These are phyloP conservation scores for Peromyscus polionotus DNA, from an alignment of 2,113 vertebrate genomes.

Conservation along the genomic window DNA sequence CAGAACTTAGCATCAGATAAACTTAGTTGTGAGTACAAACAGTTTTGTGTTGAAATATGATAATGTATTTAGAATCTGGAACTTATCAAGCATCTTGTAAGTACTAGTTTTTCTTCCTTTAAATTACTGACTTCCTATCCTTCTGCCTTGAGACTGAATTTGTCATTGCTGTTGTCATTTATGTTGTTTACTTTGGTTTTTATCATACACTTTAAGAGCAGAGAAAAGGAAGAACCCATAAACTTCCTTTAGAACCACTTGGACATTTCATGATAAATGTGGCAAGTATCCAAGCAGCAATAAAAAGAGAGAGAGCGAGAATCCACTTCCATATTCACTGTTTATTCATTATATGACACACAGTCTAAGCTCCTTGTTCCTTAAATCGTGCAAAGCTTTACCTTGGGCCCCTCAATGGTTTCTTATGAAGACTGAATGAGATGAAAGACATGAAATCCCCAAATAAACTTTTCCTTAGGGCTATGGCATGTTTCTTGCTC, in stretches of 20 bases:
- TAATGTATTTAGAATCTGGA: neutral
- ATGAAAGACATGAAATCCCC: neutral
- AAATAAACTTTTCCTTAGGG: conserved; percentile 19
- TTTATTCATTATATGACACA: conserved; percentile 12
- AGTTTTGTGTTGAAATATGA: conserved; percentile 43
- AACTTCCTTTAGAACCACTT: conserved; percentile 15
- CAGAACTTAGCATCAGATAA: conserved; percentile 42
- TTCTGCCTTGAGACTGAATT: conserved; percentile 15
- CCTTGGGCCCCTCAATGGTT: neutral
- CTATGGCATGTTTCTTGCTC: conserved; percentile 11
- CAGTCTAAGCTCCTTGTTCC: neutral
- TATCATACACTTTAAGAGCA: conserved; percentile 30
- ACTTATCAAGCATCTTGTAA: conserved; percentile 29
- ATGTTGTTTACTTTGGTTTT: conserved; percentile 30
- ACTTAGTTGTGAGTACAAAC: conserved; percentile 34
- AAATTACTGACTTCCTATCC: conserved; percentile 37
- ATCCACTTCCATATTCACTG: neutral
- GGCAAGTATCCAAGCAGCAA: neutral
- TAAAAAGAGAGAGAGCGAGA: neutral
- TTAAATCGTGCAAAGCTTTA: conserved; percentile 44
- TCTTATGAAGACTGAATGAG: conserved; percentile 45
- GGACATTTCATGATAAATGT: conserved; percentile 13
- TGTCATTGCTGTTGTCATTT: neutral
- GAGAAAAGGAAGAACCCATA: conserved; percentile 26
- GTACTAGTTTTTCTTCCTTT: conserved; percentile 20